Percentiles rank a stretch among this genome's conserved stretches.
Conservation (phyloP, 2,113 vertebrate genomes). For the Macroglossus sobrinus region DNA sequence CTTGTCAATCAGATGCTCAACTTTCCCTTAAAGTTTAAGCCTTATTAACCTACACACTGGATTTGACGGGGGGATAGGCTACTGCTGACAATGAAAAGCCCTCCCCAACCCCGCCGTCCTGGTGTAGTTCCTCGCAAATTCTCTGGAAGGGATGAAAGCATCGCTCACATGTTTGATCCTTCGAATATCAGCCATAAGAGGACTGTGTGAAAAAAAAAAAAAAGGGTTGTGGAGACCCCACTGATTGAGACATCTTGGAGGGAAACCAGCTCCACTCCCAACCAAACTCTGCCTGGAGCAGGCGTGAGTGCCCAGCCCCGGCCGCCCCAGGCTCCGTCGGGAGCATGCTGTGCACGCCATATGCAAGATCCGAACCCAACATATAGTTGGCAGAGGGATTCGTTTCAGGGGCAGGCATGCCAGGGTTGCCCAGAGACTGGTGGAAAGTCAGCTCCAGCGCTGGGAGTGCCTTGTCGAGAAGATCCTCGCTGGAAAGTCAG, state of each 20-base stretch:
- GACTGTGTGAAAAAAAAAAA: slow-evolving; percentile 58
- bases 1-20: slow-evolving; percentile 90
- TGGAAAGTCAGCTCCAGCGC: slow-evolving; percentile 29
- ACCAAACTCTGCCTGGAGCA: slow-evolving; percentile 70
- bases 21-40: slow-evolving; percentile 89
- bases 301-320: slow-evolving; percentile 73
- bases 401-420: slow-evolving; percentile 75
- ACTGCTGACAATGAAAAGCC: slow-evolving; percentile 84
- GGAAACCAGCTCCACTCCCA: slow-evolving; percentile 72
- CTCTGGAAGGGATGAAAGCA: slow-evolving; percentile 86
- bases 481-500: not conserved
- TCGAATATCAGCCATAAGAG: slow-evolving; percentile 80
- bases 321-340: slow-evolving; percentile 82
- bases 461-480: not conserved
- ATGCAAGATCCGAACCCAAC: slow-evolving; percentile 83
- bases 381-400: slow-evolving; percentile 84
- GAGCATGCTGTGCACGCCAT: slow-evolving; percentile 83
- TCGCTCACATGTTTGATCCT: slow-evolving; percentile 86
- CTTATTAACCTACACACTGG: slow-evolving; percentile 91
- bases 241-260: slow-evolving; percentile 95
- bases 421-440: slow-evolving; percentile 88
- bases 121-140: slow-evolving; percentile 84
- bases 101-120: slow-evolving; percentile 88
- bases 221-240: slow-evolving; percentile 80
- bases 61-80: slow-evolving; percentile 87